Evolutionary conservation across 2,113 vertebrate genomes (phyloP), one percentile per base, ranked within the genome.

Genomic region (Silurus glanis): DNA sequence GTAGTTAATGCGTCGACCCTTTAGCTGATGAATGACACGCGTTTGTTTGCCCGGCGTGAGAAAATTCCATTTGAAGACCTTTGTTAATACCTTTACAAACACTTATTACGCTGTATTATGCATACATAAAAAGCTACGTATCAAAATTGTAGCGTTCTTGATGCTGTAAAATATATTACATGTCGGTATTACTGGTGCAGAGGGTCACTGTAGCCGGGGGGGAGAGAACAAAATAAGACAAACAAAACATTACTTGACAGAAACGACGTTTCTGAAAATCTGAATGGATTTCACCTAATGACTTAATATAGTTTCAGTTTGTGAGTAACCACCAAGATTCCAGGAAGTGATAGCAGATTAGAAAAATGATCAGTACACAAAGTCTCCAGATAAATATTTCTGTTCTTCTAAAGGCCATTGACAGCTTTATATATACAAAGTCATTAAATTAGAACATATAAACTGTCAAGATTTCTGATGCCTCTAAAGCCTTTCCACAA

Each of bases 1-100:
- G 85, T 74, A 86, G 85, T 81, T 51, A 23, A 49, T n/a, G 19
- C 61, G 69, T 53, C 61, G 55, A 87, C 82, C 86, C 81, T 79
- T 83, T 75, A 85, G 81, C 83, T 72, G 82, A 86, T 69, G 47
- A 76, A 76, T 69, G 64, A 79, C 49, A 16, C 0, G 6, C 66
- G 61, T 67, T 51, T 37, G 14, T 85, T 85, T 49, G n/a, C 55
- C 17, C 56, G 9, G 14, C 37, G 19, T 28, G 37, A 75, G 9
- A 75, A 53, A 9, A 79, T 58, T 17, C 9, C 6, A 78, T 16
- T 78, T 28, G 25, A 28, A 56, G 75, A 28, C 55, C 14, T 78
- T 78, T 61, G 56, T 80, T 45, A 45, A 59, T 78, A 14, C 8
- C 8, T 59, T 59, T 59, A 45, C 53, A 55, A 76, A 58, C 16